Base-by-base conservation (phyloP, 2,888 invertebrate species). In the Tenthredo mesomela region DNA sequence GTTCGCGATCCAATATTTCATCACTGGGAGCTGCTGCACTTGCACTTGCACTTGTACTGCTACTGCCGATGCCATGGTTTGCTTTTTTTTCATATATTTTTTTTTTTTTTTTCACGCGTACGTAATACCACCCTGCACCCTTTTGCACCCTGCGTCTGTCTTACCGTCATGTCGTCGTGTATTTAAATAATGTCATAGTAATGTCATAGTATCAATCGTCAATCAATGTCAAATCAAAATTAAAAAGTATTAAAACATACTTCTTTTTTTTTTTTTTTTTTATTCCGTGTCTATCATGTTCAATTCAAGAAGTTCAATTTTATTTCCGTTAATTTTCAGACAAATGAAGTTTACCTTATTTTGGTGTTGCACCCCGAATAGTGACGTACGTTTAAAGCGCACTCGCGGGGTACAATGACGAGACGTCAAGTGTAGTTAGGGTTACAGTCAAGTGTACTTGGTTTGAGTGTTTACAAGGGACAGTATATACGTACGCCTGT, bases 381-480 rank as follows among this genome's bases (percentile, higher is more conserved):
- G 61, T 61, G 12, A 9, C 61, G 61, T 25, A 61, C 33, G 70
- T n/a, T 71, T 71, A 70, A 0, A 43, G 5, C 37, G 9, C 37
- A 37, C 33, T 71, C 33, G 37, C 18, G 33, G 33, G 33, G 70
- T 70, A 37, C 29, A 33, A 67, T 70, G 12, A 29, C 3, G 29
- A 25, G 9, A 25, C 61, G 61, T 61, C 61, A 12, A 61, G 61
- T 61, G 61, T 61, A 61, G 61, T 61, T 61, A 25, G n/a, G 54
- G 54, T 21, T 61, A 61, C 21, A 61, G 61, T 61, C 61, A 4
- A 61, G 61, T 61, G 61, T 61, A 61, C 61, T 61, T 25, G 54
- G 61, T 25, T 25, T 12, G 25, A 61, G 61, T 61, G 61, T 61
- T 61, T 61, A 61, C 61, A 61, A 61, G 61, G 61, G 61, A 25